Percentiles rank a stretch among this genome's conserved stretches.
Conservation (phyloP, 2,113 vertebrate species). For the Eptesicus fuscus region DNA sequence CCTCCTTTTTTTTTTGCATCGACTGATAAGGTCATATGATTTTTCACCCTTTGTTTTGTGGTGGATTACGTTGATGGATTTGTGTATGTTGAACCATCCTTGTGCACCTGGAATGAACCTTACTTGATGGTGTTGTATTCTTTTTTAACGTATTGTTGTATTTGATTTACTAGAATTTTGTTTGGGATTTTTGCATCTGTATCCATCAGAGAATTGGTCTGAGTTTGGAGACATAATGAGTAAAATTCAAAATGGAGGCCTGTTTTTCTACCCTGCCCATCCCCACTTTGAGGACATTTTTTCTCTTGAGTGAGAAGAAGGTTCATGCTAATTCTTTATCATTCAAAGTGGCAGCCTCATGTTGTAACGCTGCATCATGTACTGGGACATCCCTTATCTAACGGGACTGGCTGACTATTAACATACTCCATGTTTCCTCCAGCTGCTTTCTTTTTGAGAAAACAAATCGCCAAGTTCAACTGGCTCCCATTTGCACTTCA, state of each 20-base stretch:
- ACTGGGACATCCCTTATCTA: constrained; percentile 63
- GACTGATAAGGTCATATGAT: background rate
- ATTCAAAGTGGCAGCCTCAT: constrained; percentile 44
- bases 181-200: background rate
- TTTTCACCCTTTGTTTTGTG: background rate
- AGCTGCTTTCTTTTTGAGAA: constrained; percentile 76
- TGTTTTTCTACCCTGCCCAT: background rate
- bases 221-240: constrained; percentile 29
- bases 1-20: background rate
- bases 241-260: background rate
- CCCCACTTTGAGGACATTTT: constrained; percentile 40
- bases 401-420: constrained; percentile 75
- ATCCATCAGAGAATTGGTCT: background rate
- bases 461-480: constrained; percentile 77
- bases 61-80: background rate
- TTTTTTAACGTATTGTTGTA: background rate
- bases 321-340: constrained; percentile 66
- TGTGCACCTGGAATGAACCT: background rate
- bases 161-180: background rate
- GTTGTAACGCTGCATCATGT: constrained; percentile 70
- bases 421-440: constrained; percentile 71
- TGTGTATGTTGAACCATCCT: background rate
- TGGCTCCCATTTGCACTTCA: constrained; percentile 79
- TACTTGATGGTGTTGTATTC: background rate
- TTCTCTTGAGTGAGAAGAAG: constrained; percentile 55